These are phyloP conservation scores for Anthophora plumipes DNA, from an alignment of 2,888 invertebrate species.

Conservation along the genomic window DNA sequence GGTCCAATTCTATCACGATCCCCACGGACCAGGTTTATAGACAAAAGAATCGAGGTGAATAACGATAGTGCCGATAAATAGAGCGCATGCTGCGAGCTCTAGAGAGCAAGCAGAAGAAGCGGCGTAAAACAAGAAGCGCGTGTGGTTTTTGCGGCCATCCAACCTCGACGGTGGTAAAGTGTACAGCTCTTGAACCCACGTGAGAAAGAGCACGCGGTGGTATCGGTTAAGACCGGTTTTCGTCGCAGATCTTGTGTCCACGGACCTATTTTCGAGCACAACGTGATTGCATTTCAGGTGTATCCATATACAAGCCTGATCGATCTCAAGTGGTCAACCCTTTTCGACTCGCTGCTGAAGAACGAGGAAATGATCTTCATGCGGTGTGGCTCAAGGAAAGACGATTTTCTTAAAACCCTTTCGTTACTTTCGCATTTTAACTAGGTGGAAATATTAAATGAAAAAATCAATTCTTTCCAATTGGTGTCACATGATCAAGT, in stretches of 20 bases:
- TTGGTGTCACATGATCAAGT: too few species aligned
- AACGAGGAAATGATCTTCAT: background rate
- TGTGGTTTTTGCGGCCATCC: slow-evolving; percentile 63
- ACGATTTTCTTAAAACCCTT: background rate
- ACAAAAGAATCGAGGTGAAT: slow-evolving; percentile 41
- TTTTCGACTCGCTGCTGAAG: background rate
- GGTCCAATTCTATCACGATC: slow-evolving; percentile 44
- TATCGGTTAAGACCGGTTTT: slow-evolving; percentile 68
- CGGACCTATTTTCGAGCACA: slow-evolving; percentile 38
- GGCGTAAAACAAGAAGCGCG: slow-evolving; percentile 63
- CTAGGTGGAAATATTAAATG: too few species aligned
- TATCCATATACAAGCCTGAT: slow-evolving; percentile 12
- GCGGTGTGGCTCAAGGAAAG: background rate
- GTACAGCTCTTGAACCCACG: slow-evolving; percentile 54
- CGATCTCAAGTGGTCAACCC: slow-evolving; percentile 7
- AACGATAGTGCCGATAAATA: slow-evolving; percentile 51
- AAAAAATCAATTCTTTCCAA: too few species aligned
- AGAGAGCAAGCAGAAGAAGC: slow-evolving; percentile 42
- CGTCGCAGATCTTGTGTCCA: slow-evolving; percentile 20
- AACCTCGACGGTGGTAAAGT: slow-evolving; percentile 43
- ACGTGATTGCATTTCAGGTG: slow-evolving; percentile 37
- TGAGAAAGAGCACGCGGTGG: slow-evolving; percentile 64
- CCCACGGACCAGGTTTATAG: slow-evolving; percentile 13
- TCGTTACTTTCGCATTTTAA: too few species aligned
- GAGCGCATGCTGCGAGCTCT: slow-evolving; percentile 3